phyloP scores from a whole-genome alignment of 2,888 invertebrate species.

The Atrina japonica region DNA sequence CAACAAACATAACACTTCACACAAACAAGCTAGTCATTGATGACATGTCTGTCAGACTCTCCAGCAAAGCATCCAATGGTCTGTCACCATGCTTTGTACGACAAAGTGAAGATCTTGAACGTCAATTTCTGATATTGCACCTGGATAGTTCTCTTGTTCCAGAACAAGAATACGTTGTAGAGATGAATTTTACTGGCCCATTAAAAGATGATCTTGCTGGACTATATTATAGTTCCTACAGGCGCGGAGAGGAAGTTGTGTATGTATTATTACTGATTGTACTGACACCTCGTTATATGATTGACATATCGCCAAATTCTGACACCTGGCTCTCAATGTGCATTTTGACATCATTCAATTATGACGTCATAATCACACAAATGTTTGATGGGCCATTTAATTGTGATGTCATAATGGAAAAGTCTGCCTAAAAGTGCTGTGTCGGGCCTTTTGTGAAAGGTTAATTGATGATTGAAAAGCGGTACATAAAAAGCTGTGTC shows the following conservation, averaged over 20 bases:
- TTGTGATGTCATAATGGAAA: too few species aligned
- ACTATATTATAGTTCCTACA: conserved; percentile 58
- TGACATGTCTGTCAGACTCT: conserved; percentile 1
- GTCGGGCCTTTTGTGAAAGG: too few species aligned
- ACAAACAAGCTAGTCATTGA: conserved; percentile 84
- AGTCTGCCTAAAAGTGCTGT: too few species aligned
- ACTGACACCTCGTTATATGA: too few species aligned
- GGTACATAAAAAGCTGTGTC: too few species aligned
- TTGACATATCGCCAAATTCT: too few species aligned
- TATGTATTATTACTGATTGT: conserved; percentile 45
- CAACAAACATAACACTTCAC: conserved; percentile 88
- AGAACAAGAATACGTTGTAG: conserved; percentile 46
- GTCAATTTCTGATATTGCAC: conserved; percentile 51
- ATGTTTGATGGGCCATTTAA: too few species aligned
- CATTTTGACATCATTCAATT: too few species aligned
- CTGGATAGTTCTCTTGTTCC: conserved; percentile 38
- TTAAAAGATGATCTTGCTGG: conserved; percentile 82
- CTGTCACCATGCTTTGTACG: neutral
- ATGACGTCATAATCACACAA: too few species aligned
- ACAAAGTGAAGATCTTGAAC: conserved; percentile 17
- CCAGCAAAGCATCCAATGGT: neutral
- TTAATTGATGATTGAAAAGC: too few species aligned
- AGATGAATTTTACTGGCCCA: conserved; percentile 50
- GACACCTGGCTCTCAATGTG: too few species aligned
- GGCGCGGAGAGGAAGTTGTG: conserved; percentile 51